Percentiles rank a stretch among this genome's conserved stretches.
Evolutionary conservation across 2,113 vertebrate species (phyloP).

Genomic region (Oreochromis niloticus): DNA sequence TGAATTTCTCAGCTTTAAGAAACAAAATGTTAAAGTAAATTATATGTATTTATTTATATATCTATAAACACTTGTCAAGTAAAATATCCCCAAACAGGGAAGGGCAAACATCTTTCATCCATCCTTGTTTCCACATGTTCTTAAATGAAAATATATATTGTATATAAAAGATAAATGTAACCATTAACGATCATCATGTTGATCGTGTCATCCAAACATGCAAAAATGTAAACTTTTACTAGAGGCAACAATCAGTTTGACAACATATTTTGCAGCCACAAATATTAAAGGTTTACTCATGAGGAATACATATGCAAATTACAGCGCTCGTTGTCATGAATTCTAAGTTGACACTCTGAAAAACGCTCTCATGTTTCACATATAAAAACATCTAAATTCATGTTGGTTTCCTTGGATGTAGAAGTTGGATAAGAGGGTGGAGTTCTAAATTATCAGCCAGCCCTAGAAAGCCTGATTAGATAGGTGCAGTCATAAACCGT

Average conservation of each 20-base stretch:
- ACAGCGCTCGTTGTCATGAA: neutral
- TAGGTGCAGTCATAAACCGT: neutral
- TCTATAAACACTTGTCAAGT: neutral
- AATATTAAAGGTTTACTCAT: neutral
- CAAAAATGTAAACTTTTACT: neutral
- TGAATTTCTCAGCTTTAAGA: neutral
- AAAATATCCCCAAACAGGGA: neutral
- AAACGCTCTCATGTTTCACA: neutral
- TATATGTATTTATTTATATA: neutral
- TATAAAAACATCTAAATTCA: neutral
- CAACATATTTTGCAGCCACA: neutral
- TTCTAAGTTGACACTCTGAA: neutral
- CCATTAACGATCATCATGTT: neutral
- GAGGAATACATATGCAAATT: neutral
- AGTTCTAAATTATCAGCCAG: neutral
- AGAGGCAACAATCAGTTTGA: neutral
- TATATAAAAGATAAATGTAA: neutral
- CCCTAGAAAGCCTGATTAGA: neutral
- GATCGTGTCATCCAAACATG: neutral
- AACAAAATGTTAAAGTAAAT: neutral
- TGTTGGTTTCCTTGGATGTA: neutral
- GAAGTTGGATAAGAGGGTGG: neutral
- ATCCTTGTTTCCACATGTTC: neutral
- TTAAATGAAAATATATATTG: neutral
- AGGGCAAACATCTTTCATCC: neutral